A percentile compares a stretch with the other conserved stretches of the same genome.
phyloP scores from a whole-genome alignment of 1,140 invertebrate species.

The Drosophila ananassae region DNA sequence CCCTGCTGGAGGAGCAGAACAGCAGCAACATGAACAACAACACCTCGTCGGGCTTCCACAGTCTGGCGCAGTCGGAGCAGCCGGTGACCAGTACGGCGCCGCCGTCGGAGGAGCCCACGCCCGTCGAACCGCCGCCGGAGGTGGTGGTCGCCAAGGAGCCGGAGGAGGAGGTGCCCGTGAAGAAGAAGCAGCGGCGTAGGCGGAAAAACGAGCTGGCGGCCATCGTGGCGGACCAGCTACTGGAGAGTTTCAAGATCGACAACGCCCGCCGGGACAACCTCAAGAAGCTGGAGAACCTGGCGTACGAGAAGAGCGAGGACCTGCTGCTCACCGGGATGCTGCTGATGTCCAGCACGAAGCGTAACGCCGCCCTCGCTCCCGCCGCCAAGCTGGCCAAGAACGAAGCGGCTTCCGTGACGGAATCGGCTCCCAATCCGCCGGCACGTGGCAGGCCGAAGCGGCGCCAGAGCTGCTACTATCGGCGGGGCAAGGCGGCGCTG shows the following conservation, averaged over 20 bases:
- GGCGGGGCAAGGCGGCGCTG: slow-evolving; percentile 41
- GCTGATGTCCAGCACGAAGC: slow-evolving; percentile 80
- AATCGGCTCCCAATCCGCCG: background rate
- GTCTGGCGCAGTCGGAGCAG: slow-evolving; percentile 63
- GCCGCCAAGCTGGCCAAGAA: slow-evolving; percentile 43
- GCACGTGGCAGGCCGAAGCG: slow-evolving; percentile 56
- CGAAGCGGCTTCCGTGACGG: background rate
- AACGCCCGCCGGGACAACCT: slow-evolving; percentile 79
- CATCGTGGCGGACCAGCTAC: slow-evolving; percentile 81
- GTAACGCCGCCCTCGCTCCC: slow-evolving; percentile 51
- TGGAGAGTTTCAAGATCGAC: slow-evolving; percentile 83
- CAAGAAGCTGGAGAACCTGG: slow-evolving; percentile 80
- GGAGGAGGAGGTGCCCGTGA: slow-evolving; percentile 20
- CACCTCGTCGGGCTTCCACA: slow-evolving; percentile 78
- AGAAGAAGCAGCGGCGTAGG: slow-evolving; percentile 74
- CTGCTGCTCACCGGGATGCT: slow-evolving; percentile 79
- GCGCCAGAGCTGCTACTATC: slow-evolving; percentile 68
- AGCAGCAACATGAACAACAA: slow-evolving; percentile 80
- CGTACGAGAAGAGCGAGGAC: slow-evolving; percentile 77
- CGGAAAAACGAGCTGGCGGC: slow-evolving; percentile 82
- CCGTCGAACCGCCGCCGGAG: background rate
- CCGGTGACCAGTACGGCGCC: background rate
- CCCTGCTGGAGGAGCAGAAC: slow-evolving; percentile 61
- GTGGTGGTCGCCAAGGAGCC: background rate
- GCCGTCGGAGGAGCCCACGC: background rate